Evolutionary conservation across 1,140 invertebrate species (phyloP).

Genomic region (Polypedilum vanderplanki): DNA sequence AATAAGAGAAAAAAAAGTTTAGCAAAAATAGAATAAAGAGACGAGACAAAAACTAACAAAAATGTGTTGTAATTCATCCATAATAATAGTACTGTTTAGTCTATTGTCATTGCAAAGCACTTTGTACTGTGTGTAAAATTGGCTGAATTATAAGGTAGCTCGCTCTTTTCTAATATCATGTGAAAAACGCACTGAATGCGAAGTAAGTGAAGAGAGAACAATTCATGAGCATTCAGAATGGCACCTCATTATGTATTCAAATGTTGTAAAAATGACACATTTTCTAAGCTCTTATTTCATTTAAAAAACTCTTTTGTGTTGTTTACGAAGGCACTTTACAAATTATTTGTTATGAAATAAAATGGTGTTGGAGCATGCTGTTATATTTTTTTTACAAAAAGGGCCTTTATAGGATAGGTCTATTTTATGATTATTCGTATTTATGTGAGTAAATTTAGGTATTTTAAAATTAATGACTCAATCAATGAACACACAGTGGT

Average conservation of each 20-base stretch:
- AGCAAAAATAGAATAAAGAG: not conserved
- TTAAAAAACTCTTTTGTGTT: not conserved
- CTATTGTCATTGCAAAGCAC: not conserved
- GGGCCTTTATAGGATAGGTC: not conserved
- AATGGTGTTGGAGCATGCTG: too few relatives aligned
- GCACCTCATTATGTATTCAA: constrained; percentile 24
- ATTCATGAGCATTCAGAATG: constrained; percentile 22
- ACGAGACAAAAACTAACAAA: not conserved
- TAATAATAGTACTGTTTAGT: not conserved
- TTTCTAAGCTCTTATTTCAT: constrained; percentile 10
- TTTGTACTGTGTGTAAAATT: not conserved
- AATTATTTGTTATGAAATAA: not conserved
- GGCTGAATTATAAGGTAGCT: not conserved
- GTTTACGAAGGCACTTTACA: constrained; percentile 17
- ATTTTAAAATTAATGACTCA: not conserved
- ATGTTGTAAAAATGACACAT: constrained; percentile 26
- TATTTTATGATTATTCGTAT: not conserved
- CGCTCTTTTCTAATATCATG: not conserved
- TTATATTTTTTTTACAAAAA: too few relatives aligned
- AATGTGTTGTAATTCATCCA: not conserved
- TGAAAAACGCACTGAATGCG: constrained; percentile 3
- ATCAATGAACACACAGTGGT: too few relatives aligned
- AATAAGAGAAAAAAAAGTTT: not conserved
- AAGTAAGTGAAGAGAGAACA: not conserved
- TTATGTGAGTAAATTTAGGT: not conserved